Percentiles rank a stretch among this genome's conserved stretches.
Evolutionary conservation across 2,888 invertebrate genomes (phyloP).

Genomic region (Spialia ferax): DNA sequence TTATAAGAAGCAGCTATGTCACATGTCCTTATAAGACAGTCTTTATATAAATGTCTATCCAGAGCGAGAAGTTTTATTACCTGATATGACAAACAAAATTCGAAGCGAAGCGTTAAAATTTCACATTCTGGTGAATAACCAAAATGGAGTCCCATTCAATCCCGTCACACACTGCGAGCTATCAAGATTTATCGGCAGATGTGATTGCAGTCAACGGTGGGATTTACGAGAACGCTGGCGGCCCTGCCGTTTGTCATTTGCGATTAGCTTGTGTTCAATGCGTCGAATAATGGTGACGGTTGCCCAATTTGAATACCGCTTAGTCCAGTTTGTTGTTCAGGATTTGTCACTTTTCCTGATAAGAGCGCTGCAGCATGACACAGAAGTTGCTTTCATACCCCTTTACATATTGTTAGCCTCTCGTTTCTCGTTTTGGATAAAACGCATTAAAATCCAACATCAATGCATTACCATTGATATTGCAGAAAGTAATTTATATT

Average conservation of each 20-base stretch:
- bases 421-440: too few species aligned
- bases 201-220: slow-evolving; percentile 29
- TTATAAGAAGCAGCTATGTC: too few species aligned
- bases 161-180: slow-evolving; percentile 11
- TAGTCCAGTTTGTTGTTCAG: background rate
- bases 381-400: too few species aligned
- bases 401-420: too few species aligned
- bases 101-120: background rate
- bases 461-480: too few species aligned
- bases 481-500: too few species aligned
- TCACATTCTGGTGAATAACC: background rate
- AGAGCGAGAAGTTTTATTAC: too few species aligned
- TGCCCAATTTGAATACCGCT: background rate
- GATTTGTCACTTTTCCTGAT: too few species aligned
- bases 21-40: too few species aligned
- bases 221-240: slow-evolving; percentile 13
- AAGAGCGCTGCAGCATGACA: too few species aligned
- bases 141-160: slow-evolving; percentile 5
- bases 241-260: slow-evolving; percentile 30
- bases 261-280: slow-evolving; percentile 25
- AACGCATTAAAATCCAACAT: too few species aligned
- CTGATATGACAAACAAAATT: background rate
- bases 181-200: slow-evolving; percentile 34
- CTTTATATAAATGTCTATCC: too few species aligned
- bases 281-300: slow-evolving; percentile 16